Conservation (phyloP, 2,797 vertebrate genomes). For the Catostomus latipinnis region DNA sequence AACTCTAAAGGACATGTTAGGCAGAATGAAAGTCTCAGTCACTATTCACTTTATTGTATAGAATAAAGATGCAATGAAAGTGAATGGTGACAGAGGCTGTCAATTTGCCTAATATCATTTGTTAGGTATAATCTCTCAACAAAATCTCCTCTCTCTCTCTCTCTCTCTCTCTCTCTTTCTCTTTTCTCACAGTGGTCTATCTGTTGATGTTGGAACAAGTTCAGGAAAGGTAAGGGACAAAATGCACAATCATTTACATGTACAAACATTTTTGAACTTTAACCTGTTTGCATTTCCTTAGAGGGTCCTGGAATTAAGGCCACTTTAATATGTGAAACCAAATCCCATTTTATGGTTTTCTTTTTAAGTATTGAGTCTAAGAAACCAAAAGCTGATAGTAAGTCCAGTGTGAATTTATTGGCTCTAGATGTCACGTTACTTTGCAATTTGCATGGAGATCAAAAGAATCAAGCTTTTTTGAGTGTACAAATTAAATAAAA, state of each 20-base stretch:
- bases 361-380: not conserved
- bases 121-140: too few relatives aligned
- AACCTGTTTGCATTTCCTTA: not conserved
- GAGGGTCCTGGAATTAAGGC: not conserved
- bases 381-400: not conserved
- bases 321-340: not conserved
- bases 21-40: too few relatives aligned
- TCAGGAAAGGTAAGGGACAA: slow-evolving; percentile 55
- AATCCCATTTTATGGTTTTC: not conserved
- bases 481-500: not conserved
- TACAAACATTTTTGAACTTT: not conserved
- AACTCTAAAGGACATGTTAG: too few relatives aligned
- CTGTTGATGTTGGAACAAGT: slow-evolving; percentile 40
- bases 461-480: slow-evolving; percentile 20
- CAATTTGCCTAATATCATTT: too few relatives aligned
- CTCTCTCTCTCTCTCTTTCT: not conserved
- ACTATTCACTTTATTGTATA: too few relatives aligned
- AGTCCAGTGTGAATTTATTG: slow-evolving; percentile 12
- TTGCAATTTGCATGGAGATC: not conserved
- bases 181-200: slow-evolving; percentile 35
- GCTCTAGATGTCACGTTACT: not conserved
- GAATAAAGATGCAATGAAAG: too few relatives aligned
- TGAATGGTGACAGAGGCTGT: too few relatives aligned
- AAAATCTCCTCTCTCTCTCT: too few relatives aligned
- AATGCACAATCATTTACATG: not conserved